phyloP scores from a whole-genome alignment of 2,113 vertebrate species.

The Toxotes jaculatrix region DNA sequence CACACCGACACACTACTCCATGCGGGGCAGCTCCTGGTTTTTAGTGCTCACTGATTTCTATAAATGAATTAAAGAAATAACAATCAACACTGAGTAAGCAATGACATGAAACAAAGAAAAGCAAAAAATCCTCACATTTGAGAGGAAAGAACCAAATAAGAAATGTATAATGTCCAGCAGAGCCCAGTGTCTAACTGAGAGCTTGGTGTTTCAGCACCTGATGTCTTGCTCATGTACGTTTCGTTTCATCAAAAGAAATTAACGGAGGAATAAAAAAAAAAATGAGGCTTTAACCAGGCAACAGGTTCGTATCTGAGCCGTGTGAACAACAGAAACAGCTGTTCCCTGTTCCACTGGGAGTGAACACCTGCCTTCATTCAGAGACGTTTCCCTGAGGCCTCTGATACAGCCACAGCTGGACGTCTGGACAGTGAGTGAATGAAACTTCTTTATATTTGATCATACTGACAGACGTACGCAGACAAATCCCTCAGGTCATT shows the following conservation, averaged over 20 bases:
- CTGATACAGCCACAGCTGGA: slow-evolving; percentile 44
- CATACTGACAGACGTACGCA: slow-evolving; percentile 60
- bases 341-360: slow-evolving; percentile 5
- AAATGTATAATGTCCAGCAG: no score
- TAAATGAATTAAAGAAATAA: not conserved
- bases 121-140: no score
- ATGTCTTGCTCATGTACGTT: no score
- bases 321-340: slow-evolving; percentile 46
- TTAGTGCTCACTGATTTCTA: slow-evolving; percentile 4
- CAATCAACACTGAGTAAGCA: no score
- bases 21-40: not conserved
- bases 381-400: slow-evolving; percentile 29
- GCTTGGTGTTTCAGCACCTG: no score
- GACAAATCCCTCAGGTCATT: slow-evolving; percentile 17
- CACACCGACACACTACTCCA: slow-evolving; percentile 24
- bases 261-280: not conserved
- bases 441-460: slow-evolving; percentile 55
- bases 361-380: slow-evolving; percentile 64
- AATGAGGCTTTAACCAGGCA: not conserved
- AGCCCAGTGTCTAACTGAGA: no score
- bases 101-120: no score
- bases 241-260: not conserved
- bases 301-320: slow-evolving; percentile 36
- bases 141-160: no score
- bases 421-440: slow-evolving; percentile 48